These are phyloP conservation scores for Zaprionus tsacasi DNA, from an alignment of 1,140 invertebrate genomes.

Conservation along the genomic window DNA sequence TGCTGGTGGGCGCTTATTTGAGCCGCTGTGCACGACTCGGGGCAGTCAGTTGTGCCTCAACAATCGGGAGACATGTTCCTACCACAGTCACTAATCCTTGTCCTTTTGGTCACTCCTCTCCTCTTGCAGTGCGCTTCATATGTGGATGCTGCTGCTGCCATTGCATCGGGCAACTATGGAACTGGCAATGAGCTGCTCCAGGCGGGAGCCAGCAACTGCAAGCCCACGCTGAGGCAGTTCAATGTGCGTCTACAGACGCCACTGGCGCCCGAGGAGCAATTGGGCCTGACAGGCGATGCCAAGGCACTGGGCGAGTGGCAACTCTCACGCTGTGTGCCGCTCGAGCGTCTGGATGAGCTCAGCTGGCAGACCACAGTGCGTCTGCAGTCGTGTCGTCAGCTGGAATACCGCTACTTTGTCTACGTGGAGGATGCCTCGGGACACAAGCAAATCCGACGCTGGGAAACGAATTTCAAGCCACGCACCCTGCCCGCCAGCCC, in stretches of 20 bases:
- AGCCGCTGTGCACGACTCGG: conserved; percentile 12
- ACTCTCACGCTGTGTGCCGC: conserved; percentile 79
- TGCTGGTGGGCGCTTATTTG: conserved; percentile 19
- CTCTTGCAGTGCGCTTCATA: conserved; percentile 72
- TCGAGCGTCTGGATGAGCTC: conserved; percentile 69
- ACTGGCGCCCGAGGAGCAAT: conserved; percentile 76
- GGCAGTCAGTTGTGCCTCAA: conserved; percentile 42
- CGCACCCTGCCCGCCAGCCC: conserved; percentile 73
- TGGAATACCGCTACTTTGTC: conserved; percentile 90
- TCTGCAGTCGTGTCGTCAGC: conserved; percentile 86
- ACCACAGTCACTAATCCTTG: conserved; percentile 51
- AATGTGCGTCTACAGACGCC: conserved; percentile 59
- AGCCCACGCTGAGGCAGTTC: conserved; percentile 62
- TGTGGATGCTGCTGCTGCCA: conserved; percentile 58
- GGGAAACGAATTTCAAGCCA: conserved; percentile 90
- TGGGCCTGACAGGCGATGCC: conserved; percentile 84
- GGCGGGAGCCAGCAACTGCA: conserved; percentile 44
- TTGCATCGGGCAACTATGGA: conserved; percentile 32
- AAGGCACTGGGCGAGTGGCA: conserved; percentile 84
- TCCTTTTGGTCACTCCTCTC: conserved; percentile 31
- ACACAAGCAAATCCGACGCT: conserved; percentile 86
- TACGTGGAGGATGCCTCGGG: conserved; percentile 83
- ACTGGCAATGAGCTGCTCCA: conserved; percentile 60
- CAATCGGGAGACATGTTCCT: conserved; percentile 39
- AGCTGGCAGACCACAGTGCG: conserved; percentile 84